Evolutionary conservation across 92 coral and sea anemone genomes (phyloP), one percentile per base, ranked within the genome.

Genomic region (Epizoanthus ramosus): DNA sequence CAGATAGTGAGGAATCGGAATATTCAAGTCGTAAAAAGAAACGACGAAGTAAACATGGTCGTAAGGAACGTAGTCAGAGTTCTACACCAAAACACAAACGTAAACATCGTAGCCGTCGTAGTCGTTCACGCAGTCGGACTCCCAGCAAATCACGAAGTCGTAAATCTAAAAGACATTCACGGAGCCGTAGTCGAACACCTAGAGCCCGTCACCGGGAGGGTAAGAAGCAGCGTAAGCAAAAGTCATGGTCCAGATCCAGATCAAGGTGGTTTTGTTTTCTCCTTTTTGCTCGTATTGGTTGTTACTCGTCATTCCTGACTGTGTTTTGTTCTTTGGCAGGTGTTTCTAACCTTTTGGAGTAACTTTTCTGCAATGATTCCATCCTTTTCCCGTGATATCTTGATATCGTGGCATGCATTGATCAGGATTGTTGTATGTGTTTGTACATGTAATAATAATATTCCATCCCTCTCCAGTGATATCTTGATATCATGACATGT

Each of bases 191-290:
- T 22, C 88, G 66, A 31, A 87, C 95, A n/a, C 87, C 79, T 3
- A 85, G 92, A 56, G 84, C 86, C 13, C 90, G 52, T 37, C 84
- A 82, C 75, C 84, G 89, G 87, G 94, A 85, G 87, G 96, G 91
- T 89, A 95, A 91, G 98, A 91, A 84, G 89, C 87, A 93, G 91
- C 92, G 87, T 81, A 89, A 87, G 86, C 79, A 93, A 80, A 85
- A 91, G 70, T 88, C 90, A 35, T 65, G 89, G 87, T 73, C 92
- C 71, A 73, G 92, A 71, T 84, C 60, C 9, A 37, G 50, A 67
- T 67, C 72, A 67, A 67, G 72, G 72, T 67, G 72, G 72, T 25
- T 67, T 67, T 70, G 22, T 59, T 86, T 86, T 65, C 52, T 66
- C 72, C 58, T 81, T 79, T 80, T 63, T 73, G 47, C 17, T 4